Conservation (phyloP, 2,797 vertebrate genomes). For the Monodelphis domestica region DNA sequence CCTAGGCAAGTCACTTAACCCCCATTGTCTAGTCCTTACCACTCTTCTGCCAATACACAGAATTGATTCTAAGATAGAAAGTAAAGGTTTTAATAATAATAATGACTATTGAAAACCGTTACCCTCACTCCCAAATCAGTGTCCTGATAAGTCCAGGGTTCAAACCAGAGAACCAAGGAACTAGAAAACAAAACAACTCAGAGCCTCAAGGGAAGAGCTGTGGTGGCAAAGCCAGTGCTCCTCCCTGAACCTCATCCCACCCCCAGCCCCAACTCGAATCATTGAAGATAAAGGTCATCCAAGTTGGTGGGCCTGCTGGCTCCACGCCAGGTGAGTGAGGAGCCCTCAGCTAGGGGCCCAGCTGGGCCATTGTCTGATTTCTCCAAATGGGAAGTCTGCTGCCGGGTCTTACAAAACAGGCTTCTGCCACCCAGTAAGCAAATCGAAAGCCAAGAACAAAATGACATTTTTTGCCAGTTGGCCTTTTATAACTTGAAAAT, state of each 20-base stretch:
- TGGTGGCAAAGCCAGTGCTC: background rate
- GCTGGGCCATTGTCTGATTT: conserved; percentile 25
- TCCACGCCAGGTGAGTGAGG: conserved; percentile 34
- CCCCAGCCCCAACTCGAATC: background rate
- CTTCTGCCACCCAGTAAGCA: conserved; percentile 81
- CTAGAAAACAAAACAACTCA: background rate
- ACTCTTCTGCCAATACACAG: too few relatives aligned
- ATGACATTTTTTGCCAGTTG: conserved; percentile 77
- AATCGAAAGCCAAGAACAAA: conserved; percentile 82
- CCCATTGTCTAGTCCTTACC: too few relatives aligned
- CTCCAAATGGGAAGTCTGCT: conserved; percentile 65
- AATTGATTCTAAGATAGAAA: too few relatives aligned
- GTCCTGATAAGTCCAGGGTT: background rate
- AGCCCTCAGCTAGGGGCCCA: conserved; percentile 47
- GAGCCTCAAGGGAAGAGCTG: background rate
- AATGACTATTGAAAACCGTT: too few relatives aligned
- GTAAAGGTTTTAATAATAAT: too few relatives aligned
- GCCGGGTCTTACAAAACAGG: conserved; percentile 51
- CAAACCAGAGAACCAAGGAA: background rate
- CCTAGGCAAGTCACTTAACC: too few relatives aligned
- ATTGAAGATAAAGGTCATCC: background rate
- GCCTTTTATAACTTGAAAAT: conserved; percentile 78
- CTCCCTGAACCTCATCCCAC: background rate
- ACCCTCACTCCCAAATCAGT: background rate
- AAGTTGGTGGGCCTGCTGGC: conserved; percentile 66